phyloP scores from a whole-genome alignment of 2,113 vertebrate species.

The Amphiprion ocellaris region DNA sequence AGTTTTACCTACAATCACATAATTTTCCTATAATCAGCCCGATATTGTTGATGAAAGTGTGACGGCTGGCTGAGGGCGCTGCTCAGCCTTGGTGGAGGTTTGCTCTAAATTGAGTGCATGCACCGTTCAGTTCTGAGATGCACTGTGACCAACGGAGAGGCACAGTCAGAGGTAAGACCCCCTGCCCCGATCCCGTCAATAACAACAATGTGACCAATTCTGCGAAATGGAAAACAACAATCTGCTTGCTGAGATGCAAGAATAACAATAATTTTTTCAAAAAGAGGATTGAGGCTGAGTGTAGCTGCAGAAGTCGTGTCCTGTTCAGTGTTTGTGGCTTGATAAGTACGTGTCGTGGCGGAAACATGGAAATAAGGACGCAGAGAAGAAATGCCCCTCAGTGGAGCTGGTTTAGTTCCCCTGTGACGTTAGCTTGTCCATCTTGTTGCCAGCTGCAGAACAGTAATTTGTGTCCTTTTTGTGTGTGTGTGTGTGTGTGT shows the following conservation, averaged over 20 bases:
- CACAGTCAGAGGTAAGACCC: neutral
- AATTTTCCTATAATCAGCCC: neutral
- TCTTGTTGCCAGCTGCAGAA: too few species aligned
- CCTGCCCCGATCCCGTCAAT: neutral
- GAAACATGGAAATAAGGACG: too few species aligned
- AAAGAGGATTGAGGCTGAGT: neutral
- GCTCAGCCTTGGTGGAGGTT: neutral
- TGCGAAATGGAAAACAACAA: conserved; percentile 12
- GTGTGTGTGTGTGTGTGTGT: too few species aligned
- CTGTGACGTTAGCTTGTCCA: too few species aligned
- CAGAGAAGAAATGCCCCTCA: too few species aligned
- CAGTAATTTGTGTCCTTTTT: too few species aligned
- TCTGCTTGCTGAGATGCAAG: neutral
- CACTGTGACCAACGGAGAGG: neutral
- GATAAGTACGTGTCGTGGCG: neutral
- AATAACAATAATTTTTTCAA: neutral
- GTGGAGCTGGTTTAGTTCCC: too few species aligned
- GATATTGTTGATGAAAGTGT: neutral
- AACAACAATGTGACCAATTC: neutral
- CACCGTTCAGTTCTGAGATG: neutral
- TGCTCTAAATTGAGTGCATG: neutral
- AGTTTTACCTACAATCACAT: too few species aligned
- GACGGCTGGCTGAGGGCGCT: neutral
- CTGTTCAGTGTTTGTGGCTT: neutral
- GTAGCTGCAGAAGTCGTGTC: neutral